Evolutionary conservation across 1,140 invertebrate species (phyloP), one percentile per base, ranked within the genome.

Genomic region (Aporrectodea caliginosa): DNA sequence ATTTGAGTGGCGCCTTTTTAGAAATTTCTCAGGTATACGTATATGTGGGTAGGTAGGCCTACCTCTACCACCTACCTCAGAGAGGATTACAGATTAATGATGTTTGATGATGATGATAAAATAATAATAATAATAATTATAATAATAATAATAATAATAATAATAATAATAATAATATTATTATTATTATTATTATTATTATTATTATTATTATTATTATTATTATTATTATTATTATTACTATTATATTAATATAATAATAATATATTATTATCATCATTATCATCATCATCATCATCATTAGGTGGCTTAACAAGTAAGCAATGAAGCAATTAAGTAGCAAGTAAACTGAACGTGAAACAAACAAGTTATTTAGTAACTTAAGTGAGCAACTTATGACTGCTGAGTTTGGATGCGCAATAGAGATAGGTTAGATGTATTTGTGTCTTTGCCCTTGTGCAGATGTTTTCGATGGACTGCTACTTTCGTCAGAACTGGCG

Each of bases 391-490:
- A 6, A 22, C 43, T 58, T 6, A 12, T 12, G 43, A 6, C 43
- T 58, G 22, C 43, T 58, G 43, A 58, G n/a, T n/a, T n/a, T n/a
- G n/a, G n/a, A n/a, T n/a, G n/a, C n/a, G n/a, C n/a, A n/a, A n/a
- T n/a, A n/a, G n/a, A n/a, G n/a, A n/a, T n/a, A n/a, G n/a, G n/a
- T n/a, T n/a, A n/a, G n/a, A n/a, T n/a, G n/a, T n/a, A n/a, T n/a
- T n/a, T n/a, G n/a, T n/a, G n/a, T 74, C n/a, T n/a, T n/a, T 74
- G 70, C 30, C 79, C 70, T 74, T 71, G 84, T 89, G 16, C 86
- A 95, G 94, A 94, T 95, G 0, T 98, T 97, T 85, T 96, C 95
- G 1, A 97, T 98, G 93, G 95, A 98, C 85, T 97, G 95, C 87
- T 98, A 98, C 86, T 97, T 98, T 85, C 92, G 96, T 6, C 91